Base-by-base conservation (phyloP, 2,797 vertebrate species). In the Anguilla obscura region DNA sequence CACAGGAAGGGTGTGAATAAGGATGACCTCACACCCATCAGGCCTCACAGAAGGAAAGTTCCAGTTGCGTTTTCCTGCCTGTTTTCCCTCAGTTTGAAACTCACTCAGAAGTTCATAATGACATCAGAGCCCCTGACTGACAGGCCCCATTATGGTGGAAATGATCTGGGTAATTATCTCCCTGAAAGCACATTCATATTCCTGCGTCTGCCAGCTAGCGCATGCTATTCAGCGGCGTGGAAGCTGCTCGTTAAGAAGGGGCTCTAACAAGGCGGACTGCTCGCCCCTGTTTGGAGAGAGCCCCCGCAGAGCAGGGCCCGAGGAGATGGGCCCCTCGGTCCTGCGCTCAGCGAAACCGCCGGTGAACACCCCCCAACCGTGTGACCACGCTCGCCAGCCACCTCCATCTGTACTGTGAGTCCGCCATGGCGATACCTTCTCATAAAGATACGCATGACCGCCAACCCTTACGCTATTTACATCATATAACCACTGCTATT, bases 141-240 rank as follows among this genome's bases (percentile, higher is more conserved):
- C 95, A 95, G 94, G 94, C 92, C 95, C 96, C 95, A 93, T 96
- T 96, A 96, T 86, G 88, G 94, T 94, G 95, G 95, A 95, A 96
- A 96, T 96, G 95, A 96, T 96, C 95, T 93, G 52, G 88, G 92
- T 96, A 96, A 96, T 96, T 96, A 95, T 96, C 93, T 93, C 92
- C 93, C 93, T 93, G 91, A 93, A 91, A 92, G 92, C 93, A 95
- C 94, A 95, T 96, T 95, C 92, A 95, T 96, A 93, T 95, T 92
- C 93, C 93, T 93, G 92, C 93, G 87, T 86, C 88, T 91, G 66
- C 1, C 87, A 50, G 91, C 36, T 0, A 1, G 36, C 36, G 36
- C 36, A 36, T 36, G 36, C 36, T 36, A 36, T 36, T 36, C 36
- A 36, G 36, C 36, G 1, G 36, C 50, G 50, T 50, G 50, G 50